These are phyloP conservation scores for Anhinga rufa DNA, from an alignment of 2,113 vertebrate genomes.

Conservation along the genomic window DNA sequence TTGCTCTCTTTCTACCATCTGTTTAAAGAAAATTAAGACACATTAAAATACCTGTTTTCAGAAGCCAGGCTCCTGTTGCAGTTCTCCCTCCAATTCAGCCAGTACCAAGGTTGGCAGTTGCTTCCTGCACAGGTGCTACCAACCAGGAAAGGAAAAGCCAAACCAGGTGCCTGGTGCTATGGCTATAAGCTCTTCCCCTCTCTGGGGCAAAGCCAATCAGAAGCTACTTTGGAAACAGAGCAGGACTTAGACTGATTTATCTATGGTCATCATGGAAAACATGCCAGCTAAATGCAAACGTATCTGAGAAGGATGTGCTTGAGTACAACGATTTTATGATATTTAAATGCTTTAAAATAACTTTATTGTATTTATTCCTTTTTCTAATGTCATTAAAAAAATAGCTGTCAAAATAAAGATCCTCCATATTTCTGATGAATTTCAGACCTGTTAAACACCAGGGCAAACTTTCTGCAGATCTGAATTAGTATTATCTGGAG, in stretches of 20 bases:
- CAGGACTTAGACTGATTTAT: too few species aligned
- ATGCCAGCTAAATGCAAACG: not conserved
- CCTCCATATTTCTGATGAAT: not conserved
- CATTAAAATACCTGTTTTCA: not conserved
- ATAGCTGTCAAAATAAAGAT: not conserved
- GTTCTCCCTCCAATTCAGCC: not conserved
- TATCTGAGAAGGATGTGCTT: not conserved
- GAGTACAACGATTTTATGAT: not conserved
- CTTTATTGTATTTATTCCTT: not conserved
- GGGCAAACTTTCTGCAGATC: not conserved
- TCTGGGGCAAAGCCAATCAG: not conserved
- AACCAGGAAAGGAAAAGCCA: not conserved
- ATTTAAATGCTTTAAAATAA: not conserved
- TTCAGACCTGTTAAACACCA: not conserved
- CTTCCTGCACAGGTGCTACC: not conserved
- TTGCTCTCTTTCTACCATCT: not conserved
- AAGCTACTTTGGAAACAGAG: not conserved
- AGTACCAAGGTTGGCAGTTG: not conserved
- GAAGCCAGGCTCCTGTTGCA: not conserved
- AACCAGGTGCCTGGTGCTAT: not conserved
- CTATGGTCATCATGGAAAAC: not conserved
- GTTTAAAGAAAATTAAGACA: not conserved
- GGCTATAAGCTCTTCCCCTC: not conserved
- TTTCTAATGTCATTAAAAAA: not conserved
- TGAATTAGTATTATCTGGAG: not conserved